Conservation (phyloP, 2,113 vertebrate species). For the Oenanthe oenanthe region DNA sequence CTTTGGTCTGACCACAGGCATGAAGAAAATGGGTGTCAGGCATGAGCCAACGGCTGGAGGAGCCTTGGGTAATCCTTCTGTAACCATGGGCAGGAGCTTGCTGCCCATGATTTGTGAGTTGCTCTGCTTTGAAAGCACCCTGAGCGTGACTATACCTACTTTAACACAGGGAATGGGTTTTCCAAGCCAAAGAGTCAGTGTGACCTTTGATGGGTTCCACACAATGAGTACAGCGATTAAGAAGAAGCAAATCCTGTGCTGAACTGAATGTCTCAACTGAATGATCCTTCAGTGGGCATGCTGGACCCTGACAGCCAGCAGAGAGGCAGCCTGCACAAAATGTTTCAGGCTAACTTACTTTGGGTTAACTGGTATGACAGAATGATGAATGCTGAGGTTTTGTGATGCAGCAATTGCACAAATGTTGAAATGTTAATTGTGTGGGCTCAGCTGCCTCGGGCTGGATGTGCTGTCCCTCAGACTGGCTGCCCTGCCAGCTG, state of each 20-base stretch:
- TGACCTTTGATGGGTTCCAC: neutral
- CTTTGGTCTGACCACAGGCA: slow-evolving; percentile 63
- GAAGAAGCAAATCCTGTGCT: neutral
- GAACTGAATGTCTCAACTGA: neutral
- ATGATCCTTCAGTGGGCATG: neutral
- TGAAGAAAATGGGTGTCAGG: slow-evolving; percentile 34
- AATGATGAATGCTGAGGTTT: slow-evolving; percentile 59
- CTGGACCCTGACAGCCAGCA: neutral
- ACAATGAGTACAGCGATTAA: neutral
- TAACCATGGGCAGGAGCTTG: neutral
- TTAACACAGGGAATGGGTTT: neutral
- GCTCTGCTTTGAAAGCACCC: neutral
- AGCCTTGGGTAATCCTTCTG: slow-evolving; percentile 44
- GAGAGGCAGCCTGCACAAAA: neutral
- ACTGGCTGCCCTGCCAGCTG: neutral
- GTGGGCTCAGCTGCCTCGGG: slow-evolving; percentile 13
- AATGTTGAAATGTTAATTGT: slow-evolving; percentile 41
- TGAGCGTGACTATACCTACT: neutral
- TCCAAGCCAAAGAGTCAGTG: neutral
- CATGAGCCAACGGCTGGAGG: slow-evolving; percentile 10
- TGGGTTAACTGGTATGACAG: slow-evolving; percentile 15
- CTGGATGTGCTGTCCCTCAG: neutral
- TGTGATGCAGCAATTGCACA: neutral
- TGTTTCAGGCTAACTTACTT: neutral
- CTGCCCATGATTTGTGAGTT: slow-evolving; percentile 6